phyloP scores from a whole-genome alignment of 1,140 invertebrate genomes.

The Rhagoletis pomonella region DNA sequence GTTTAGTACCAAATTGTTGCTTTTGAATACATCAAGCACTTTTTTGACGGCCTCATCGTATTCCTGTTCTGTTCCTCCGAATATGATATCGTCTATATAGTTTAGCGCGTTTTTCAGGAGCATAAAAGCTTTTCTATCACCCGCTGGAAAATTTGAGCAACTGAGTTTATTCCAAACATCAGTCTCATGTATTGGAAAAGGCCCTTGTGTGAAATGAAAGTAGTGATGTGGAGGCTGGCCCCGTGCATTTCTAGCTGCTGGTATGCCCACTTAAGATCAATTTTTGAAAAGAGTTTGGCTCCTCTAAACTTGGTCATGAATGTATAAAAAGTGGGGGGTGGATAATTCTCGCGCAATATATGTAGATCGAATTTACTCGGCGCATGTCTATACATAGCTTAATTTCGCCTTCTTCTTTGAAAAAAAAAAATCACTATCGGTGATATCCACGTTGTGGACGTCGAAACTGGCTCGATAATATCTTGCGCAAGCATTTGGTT shows the following conservation, averaged over 20 bases:
- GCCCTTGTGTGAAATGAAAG: slow-evolving; percentile 62
- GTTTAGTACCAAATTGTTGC: slow-evolving; percentile 53
- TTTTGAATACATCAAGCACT: slow-evolving; percentile 59
- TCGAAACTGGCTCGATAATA: too few relatives aligned
- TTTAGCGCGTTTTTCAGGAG: slow-evolving; percentile 53
- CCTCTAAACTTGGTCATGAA: slow-evolving; percentile 60
- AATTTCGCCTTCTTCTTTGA: too few relatives aligned
- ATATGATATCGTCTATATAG: slow-evolving; percentile 56
- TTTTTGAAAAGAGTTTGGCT: slow-evolving; percentile 62
- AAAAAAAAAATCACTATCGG: too few relatives aligned
- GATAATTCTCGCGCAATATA: slow-evolving; percentile 61
- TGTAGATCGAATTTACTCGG: too few relatives aligned
- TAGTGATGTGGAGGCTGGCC: slow-evolving; percentile 58
- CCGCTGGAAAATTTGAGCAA: slow-evolving; percentile 62
- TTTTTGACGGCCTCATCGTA: slow-evolving; percentile 58
- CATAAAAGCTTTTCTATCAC: slow-evolving; percentile 59
- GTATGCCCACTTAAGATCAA: slow-evolving; percentile 64
- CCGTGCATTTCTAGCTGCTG: slow-evolving; percentile 62
- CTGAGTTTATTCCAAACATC: slow-evolving; percentile 59
- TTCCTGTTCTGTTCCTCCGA: slow-evolving; percentile 59
- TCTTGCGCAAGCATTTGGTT: too few relatives aligned
- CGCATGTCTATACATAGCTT: too few relatives aligned
- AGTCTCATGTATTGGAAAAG: slow-evolving; percentile 63
- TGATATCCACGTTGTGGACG: too few relatives aligned
- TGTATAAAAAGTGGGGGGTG: slow-evolving; percentile 62